Base-by-base conservation (phyloP, 1,140 invertebrate species). In the Calephelis virginiensis region DNA sequence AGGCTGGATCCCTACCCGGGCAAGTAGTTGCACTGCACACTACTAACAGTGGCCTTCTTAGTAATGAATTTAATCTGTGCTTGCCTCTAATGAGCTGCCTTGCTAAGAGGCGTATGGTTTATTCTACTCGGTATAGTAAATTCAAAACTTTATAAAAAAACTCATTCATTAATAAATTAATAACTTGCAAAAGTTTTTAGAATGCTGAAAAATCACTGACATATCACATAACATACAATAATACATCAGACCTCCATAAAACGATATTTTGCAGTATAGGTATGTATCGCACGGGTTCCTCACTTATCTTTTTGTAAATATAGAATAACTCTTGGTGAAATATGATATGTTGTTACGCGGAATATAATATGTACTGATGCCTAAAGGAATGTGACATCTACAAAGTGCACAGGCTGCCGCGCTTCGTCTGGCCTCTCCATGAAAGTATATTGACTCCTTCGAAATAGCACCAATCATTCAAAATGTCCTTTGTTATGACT, bases 341-440 rank as follows among this genome's bases (percentile, higher is more conserved):
- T 68, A 68, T 64, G 67, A 68, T 63, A 68, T 50, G 62, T 9
- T 49, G 45, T 62, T 38, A 47, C 13, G 48, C 43, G 62, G 62
- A 64, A 64, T 47, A 64, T 63, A 62, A 63, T 60, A 68, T 68
- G 66, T 61, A 61, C 48, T 64, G 63, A 64, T 53, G 63, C 28
- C 53, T 37, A 56, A 28, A 50, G 37, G 46, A 60, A 60, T 47
- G 50, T 62, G 69, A 70, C 69, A 56, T 45, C 61, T 50, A 70
- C 69, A 70, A 70, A 70, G 69, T 70, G 62, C 59, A 14, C 37
- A 9, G 17, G 13, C 53, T 40, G 53, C 17, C 50, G 45, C 53
- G 40, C 50, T 60, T 50, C 49, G 45, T 64, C 69, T 70, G 63
- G 64, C 45, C 60, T 69, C 60, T 66, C 59, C 8, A 13, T 53